Conservation (phyloP, 2,113 vertebrate species). For the Neodon shergylaensis region DNA sequence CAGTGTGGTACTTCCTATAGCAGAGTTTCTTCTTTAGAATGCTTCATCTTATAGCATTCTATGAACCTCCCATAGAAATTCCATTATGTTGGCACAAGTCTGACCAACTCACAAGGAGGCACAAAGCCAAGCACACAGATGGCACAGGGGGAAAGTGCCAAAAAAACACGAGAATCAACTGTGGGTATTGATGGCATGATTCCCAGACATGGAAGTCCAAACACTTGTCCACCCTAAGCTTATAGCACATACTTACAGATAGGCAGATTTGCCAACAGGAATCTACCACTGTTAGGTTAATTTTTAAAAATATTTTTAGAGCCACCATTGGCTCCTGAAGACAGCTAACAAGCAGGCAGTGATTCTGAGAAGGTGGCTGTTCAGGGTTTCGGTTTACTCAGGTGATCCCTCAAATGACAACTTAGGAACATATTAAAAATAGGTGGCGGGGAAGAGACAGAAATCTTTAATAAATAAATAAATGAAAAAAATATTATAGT, state of each 20-base stretch:
- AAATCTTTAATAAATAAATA: too few relatives aligned
- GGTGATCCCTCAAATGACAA: slow-evolving; percentile 41
- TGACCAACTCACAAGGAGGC: slow-evolving; percentile 87
- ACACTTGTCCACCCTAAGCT: slow-evolving; percentile 87
- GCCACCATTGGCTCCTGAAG: slow-evolving; percentile 41
- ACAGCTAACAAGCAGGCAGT: slow-evolving; percentile 43
- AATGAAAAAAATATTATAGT: not conserved
- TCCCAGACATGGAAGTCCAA: slow-evolving; percentile 88
- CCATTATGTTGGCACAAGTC: slow-evolving; percentile 87
- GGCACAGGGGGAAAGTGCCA: slow-evolving; percentile 85
- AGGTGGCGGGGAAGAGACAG: too few relatives aligned
- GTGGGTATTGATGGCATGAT: slow-evolving; percentile 87
- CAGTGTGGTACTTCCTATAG: slow-evolving; percentile 75
- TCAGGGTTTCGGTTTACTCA: not conserved
- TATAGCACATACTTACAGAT: slow-evolving; percentile 81
- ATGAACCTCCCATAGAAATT: slow-evolving; percentile 83
- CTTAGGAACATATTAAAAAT: not conserved
- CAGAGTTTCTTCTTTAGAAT: slow-evolving; percentile 68
- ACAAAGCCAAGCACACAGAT: slow-evolving; percentile 86
- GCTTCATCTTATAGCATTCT: slow-evolving; percentile 80
- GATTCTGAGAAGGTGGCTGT: not conserved
- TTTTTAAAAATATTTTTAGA: slow-evolving; percentile 77
- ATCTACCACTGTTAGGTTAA: slow-evolving; percentile 76
- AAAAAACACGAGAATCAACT: slow-evolving; percentile 86
- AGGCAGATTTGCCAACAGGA: slow-evolving; percentile 82